A percentile compares a stretch with the other conserved stretches of the same genome.
phyloP scores from a whole-genome alignment of 2,113 vertebrate genomes.

The Melanerpes aurifrons region DNA sequence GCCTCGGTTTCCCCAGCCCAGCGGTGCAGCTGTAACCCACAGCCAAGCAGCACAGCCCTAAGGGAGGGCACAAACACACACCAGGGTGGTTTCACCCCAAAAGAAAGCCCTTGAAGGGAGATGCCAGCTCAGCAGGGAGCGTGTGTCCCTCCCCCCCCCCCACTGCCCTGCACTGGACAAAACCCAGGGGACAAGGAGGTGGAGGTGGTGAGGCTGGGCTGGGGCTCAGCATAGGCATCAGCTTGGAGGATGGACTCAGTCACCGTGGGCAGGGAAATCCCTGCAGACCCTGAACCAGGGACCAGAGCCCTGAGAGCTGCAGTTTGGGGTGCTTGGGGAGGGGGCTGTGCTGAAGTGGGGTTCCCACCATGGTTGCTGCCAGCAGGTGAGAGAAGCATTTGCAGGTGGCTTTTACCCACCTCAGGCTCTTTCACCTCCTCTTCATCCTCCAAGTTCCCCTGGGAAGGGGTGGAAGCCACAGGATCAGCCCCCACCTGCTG shows the following conservation, averaged over 20 bases:
- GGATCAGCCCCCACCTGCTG: neutral
- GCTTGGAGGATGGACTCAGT: fast-evolving
- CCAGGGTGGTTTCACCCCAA: neutral
- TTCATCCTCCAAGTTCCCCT: neutral
- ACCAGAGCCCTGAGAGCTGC: fast-evolving
- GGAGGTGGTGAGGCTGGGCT: fast-evolving
- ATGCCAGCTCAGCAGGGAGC: neutral
- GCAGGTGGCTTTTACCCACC: neutral
- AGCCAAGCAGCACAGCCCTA: fast-evolving
- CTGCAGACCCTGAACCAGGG: neutral
- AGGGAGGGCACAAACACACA: neutral
- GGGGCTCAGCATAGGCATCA: too few relatives aligned
- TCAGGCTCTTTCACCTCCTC: neutral
- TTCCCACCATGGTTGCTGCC: fast-evolving
- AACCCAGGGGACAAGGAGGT: neutral
- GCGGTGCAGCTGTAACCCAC: neutral
- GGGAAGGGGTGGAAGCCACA: neutral
- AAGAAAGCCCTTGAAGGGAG: neutral
- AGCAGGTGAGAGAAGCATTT: neutral
- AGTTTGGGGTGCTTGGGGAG: neutral
- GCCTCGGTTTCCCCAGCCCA: neutral
- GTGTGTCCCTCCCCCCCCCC: too few relatives aligned
- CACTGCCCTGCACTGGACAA: neutral
- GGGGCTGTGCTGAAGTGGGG: neutral
- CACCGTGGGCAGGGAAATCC: neutral